Evolutionary conservation across 2,888 invertebrate genomes (phyloP), one percentile per base, ranked within the genome.

Genomic region (Phrixothrix hirtus): DNA sequence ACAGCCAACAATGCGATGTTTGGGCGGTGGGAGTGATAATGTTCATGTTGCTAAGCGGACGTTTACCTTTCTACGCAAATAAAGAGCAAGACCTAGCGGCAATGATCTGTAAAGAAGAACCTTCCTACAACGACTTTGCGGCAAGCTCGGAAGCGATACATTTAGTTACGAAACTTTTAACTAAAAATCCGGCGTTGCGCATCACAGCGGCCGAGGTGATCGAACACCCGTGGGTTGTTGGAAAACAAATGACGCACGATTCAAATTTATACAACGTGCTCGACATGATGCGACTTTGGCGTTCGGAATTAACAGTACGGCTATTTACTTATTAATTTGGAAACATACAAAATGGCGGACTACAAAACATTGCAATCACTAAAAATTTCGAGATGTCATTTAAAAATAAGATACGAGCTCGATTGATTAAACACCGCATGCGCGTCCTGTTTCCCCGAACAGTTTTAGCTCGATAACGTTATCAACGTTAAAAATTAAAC

Each of bases 11-110:
- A 58, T 83, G 82, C 67, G 83, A 83, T 62, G 76, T 82, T 7
- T 83, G 83, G 83, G 78, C 82, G 0, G 74, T 81, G 65, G 83
- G 83, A 6, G 74, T 82, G 13, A 81, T 82, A 43, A 74, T 79
- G 67, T 82, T 78, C 66, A 69, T 76, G 38, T 61, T 82, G 67
- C 67, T 78, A 62, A 65, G 67, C 17, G 76, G 75, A 10, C 61
- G 60, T 21, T 72, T 68, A 57, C 78, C 78, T 1, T 78, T 77
- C 57, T 62, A 57, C 27, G 65, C 70, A 1, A 55, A 44, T 4
- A 66, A 66, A 31, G 71, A 77, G 37, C 59, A 65, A 21, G 66
- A 70, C 21, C 44, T 77, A 17, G 61, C 62, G 5, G 41, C 58
- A n/a, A 57, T 67, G 49, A 77, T 78, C 39, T 67, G 70, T 42